Base-by-base conservation (phyloP, 1,140 invertebrate genomes). In the Rhynchophorus ferrugineus region DNA sequence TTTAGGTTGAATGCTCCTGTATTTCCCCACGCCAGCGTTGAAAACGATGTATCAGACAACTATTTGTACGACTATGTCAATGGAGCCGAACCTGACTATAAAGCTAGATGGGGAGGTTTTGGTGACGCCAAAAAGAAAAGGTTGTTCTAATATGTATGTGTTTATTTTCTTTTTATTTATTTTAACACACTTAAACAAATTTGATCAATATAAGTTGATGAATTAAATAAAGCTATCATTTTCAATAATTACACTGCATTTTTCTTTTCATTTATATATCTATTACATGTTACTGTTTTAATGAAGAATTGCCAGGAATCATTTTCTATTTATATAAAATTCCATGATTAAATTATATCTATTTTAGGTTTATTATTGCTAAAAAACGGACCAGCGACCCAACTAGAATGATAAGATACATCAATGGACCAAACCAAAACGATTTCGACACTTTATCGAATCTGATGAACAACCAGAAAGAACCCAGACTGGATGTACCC, bases 401-500 rank as follows among this genome's bases (percentile, higher is more conserved):
- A 3, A 66, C 67, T 1, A 59, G 62, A 35, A 66, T 67, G 51
- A 39, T 68, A 36, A 53, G 66, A 33, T 67, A 64, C 43, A 42
- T 69, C 33, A 68, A 64, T 42, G 65, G 63, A 9, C 67, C 67
- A 6, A 58, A 54, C 35, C 59, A 61, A 24, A 63, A 64, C 39
- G 64, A 69, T 38, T 68, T 62, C 46, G 63, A 69, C 42, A 64
- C 63, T 1, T 44, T 69, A 7, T 61, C 63, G 18, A 63, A 65
- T 35, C 58, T 69, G 3, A 43, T 66, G 24, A 64, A 58, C 33
- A 62, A 62, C 22, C 63, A 66, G 34, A 59, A 60, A 45, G 64
- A 67, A 36, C 50, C 58, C 6, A 34, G 41, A 11, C 21, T 20
- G 2, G 63, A 65, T 44, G 42, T 63, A 13, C 63, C 67, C 7